Base-by-base conservation (phyloP, 1,140 invertebrate genomes). In the Eupristina koningsbergeri region DNA sequence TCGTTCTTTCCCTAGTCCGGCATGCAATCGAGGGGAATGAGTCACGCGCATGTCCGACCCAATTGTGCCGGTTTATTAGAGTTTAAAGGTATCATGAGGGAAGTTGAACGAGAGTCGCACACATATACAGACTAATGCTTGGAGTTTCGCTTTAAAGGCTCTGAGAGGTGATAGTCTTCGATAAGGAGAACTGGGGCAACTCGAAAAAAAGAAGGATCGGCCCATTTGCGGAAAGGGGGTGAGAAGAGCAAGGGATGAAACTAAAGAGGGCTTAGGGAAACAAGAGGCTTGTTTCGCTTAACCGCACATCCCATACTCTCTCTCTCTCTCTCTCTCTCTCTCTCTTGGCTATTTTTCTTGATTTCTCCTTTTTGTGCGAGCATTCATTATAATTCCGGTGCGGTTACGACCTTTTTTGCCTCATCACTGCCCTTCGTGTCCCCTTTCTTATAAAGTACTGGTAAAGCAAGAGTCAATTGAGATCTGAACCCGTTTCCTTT, bases 11-110 rank as follows among this genome's bases (percentile, higher is more conserved):
- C 53, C 26, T 26, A 8, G 47, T 17, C 8, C 17, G 47, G 9
- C 15, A 15, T 17, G 47, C 13, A 15, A 9, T 2, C 34, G 41
- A 69, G 77, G 47, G 29, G 29, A 29, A 61, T n/a, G 77, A 34
- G 61, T 45, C 36, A 2, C 81, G 77, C 83, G 77, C 69, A 84
- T 84, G 77, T 80, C 77, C 69, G 83, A 84, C 83, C 83, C 69
- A 80, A 84, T 80, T 84, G 26, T 80, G 61, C 50, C 82, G 67
- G 75, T 53, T 29, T 79, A 79, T 79, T 45, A 64, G 76, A 74
- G 41, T 84, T 84, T 80, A 80, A 84, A 80, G 63, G 36, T 50
- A 74, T 29, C 8, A 36, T 26, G 47, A 41, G 31, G 22, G 29
- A 45, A 45, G 41, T 6, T 13, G 41, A 13, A 6, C 15, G 19